Evolutionary conservation across 2,113 vertebrate species (phyloP).

Genomic region (Malurus elegans): DNA sequence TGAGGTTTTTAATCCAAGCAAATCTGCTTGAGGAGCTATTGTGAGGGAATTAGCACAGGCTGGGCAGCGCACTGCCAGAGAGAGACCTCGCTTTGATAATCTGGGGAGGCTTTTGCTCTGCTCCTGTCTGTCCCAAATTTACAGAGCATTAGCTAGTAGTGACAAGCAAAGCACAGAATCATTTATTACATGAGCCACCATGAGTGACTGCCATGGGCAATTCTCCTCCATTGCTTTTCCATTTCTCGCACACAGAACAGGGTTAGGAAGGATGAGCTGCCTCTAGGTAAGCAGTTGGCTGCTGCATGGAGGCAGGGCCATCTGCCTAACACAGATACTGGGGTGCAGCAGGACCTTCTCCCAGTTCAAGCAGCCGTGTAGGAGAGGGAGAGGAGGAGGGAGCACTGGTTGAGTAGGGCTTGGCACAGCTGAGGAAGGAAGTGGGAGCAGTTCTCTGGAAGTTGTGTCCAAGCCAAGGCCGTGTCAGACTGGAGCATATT

Average conservation of each 20-base stretch:
- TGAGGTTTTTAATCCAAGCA: conserved; percentile 31
- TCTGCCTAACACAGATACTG: neutral
- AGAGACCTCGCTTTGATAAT: neutral
- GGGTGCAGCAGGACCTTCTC: neutral
- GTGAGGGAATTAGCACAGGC: conserved; percentile 24
- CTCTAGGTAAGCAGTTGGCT: neutral
- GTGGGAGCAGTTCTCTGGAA: neutral
- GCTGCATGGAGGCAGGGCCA: neutral
- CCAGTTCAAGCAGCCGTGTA: neutral
- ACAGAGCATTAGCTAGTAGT: neutral
- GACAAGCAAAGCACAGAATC: neutral
- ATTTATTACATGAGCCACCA: neutral
- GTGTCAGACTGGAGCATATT: neutral
- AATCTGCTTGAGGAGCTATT: conserved; percentile 33
- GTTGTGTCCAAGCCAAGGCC: neutral
- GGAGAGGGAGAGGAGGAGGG: neutral
- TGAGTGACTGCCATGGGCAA: neutral
- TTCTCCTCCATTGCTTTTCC: neutral
- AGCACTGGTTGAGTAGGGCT: neutral
- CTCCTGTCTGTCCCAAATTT: neutral
- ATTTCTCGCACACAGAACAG: neutral
- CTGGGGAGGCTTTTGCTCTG: neutral
- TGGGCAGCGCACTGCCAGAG: neutral
- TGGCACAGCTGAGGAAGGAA: neutral
- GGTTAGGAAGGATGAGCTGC: neutral